Base-by-base conservation (phyloP, 1,140 invertebrate species). In the Cydia amplana region DNA sequence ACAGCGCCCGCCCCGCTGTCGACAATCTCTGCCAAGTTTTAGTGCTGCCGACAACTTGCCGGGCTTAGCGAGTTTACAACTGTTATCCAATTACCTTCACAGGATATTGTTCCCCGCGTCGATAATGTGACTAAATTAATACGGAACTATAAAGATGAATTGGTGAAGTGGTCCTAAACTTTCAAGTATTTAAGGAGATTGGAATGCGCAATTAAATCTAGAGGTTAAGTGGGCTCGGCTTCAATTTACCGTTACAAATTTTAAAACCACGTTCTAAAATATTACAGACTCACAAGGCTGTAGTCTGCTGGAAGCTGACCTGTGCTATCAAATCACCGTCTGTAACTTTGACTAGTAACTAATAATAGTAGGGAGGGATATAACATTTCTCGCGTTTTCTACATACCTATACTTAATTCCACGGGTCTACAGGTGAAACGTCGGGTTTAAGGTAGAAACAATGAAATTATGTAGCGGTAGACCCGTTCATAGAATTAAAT, bases 81-180 rank as follows among this genome's bases (percentile, higher is more conserved):
- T 70, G 65, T 70, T 70, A 70, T 40, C 65, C 36, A 70, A 70
- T 70, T 70, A 70, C 65, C 65, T 70, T 70, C 23, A 32, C 36
- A 32, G 65, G 28, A 70, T 70, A 70, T 60, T 60, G 65, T 40
- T 70, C 32, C 65, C 18, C 32, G 18, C 65, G 65, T 70, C 25
- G 28, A 70, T 70, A 70, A 40, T 70, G 43, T 70, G 5, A 40
- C 65, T 70, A 18, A 70, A 70, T 18, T 70, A 70, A 20, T 70
- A 70, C 32, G 14, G 65, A 43, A 70, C 65, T 70, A 36, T 12
- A 7, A 36, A 23, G 18, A n/a, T 18, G 49, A 51, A 51, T 51
- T n/a, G 20, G 10, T 20, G 9, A 60, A 23, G 20, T 60, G 20
- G 20, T 20, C 55, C 55, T 18, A 6, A 67, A 40, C 25, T 40